Evolutionary conservation across 2,113 vertebrate genomes (phyloP).

Genomic region (Pyxicephalus adspersus): DNA sequence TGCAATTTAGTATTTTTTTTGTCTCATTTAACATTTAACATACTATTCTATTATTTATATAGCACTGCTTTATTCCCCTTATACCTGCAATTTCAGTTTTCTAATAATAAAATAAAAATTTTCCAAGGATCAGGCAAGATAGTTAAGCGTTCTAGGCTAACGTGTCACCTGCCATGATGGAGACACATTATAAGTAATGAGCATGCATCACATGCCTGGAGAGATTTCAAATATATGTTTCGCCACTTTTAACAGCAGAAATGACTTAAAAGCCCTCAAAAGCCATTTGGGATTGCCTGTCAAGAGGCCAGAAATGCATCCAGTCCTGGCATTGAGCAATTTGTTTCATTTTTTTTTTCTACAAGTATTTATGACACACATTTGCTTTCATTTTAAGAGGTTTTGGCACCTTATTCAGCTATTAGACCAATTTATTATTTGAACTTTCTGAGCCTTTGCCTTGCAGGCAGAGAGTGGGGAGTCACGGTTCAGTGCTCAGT

Average conservation of each 20-base stretch:
- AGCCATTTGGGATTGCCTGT: slow-evolving; percentile 52
- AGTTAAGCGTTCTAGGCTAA: slow-evolving; percentile 3
- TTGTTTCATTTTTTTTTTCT: slow-evolving; percentile 50
- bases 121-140: not conserved
- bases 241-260: slow-evolving; percentile 38
- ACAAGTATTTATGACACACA: slow-evolving; percentile 54
- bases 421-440: slow-evolving; percentile 54
- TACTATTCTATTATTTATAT: too few relatives aligned
- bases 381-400: slow-evolving; percentile 55
- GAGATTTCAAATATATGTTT: slow-evolving; percentile 11
- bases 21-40: not conserved
- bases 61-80: not conserved
- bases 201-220: slow-evolving; percentile 18
- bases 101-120: too few relatives aligned
- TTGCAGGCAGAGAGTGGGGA: slow-evolving; percentile 32
- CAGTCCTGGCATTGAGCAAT: slow-evolving; percentile 42
- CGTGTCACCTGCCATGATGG: slow-evolving; percentile 31
- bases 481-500: slow-evolving; percentile 35
- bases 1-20: too few relatives aligned
- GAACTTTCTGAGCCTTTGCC: slow-evolving; percentile 46
- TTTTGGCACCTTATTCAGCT: slow-evolving; percentile 38
- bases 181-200: slow-evolving; percentile 45
- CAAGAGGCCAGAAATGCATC: slow-evolving; percentile 50
- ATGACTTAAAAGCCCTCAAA: slow-evolving; percentile 44
- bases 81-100: not conserved